A percentile compares a stretch with the other conserved stretches of the same genome.
phyloP scores from a whole-genome alignment of 2,113 vertebrate genomes.

The pig (Sus scrofa) region DNA sequence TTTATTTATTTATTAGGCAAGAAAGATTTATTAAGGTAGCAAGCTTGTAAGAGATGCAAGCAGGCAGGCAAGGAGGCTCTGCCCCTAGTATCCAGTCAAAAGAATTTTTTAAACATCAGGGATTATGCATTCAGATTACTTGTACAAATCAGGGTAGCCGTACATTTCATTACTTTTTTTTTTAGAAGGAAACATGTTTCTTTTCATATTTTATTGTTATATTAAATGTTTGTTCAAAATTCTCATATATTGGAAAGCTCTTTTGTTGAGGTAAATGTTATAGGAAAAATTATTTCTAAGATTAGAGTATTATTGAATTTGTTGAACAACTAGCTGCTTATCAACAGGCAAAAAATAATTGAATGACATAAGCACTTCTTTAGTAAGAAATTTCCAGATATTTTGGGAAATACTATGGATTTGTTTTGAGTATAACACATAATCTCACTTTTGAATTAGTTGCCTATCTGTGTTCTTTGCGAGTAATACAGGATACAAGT shows the following conservation, averaged over 20 bases:
- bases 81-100: too few relatives aligned
- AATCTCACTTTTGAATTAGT: not conserved
- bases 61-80: too few relatives aligned
- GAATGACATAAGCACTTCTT: not conserved
- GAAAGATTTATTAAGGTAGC: too few relatives aligned
- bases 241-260: not conserved
- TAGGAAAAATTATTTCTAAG: not conserved
- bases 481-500: not conserved
- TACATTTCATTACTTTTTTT: not conserved
- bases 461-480: not conserved
- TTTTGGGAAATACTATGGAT: not conserved
- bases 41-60: too few relatives aligned
- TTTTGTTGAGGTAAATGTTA: constrained; percentile 18
- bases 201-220: constrained; percentile 45
- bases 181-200: not conserved
- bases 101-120: constrained; percentile 21
- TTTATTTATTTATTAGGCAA: too few relatives aligned
- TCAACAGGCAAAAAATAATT: not conserved
- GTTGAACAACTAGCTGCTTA: not conserved
- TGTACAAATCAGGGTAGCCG: constrained; percentile 22
- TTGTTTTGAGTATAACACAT: not conserved
- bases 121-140: constrained; percentile 46
- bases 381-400: constrained; percentile 8
- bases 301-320: constrained; percentile 29
- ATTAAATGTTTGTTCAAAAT: constrained; percentile 35